Conservation (phyloP, 2,888 invertebrate genomes). For the Amblyjoppa fuscipennis region DNA sequence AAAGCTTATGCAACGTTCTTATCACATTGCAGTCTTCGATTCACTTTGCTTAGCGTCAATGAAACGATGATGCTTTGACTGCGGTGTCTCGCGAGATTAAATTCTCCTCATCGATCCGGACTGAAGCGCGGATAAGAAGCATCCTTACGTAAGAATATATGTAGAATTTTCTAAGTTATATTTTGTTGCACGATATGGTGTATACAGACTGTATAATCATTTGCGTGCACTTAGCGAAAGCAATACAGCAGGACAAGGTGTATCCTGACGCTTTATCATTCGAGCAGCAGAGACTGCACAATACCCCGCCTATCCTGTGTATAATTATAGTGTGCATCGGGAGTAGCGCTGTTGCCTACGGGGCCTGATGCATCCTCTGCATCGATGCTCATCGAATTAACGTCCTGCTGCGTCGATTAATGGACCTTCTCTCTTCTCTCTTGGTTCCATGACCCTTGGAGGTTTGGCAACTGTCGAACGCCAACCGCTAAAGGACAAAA, state of each 20-base stretch:
- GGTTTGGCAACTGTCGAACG: constrained; percentile 49
- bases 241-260: neutral
- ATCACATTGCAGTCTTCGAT: constrained; percentile 29
- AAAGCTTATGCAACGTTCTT: neutral
- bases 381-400: constrained; percentile 68
- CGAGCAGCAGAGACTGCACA: neutral
- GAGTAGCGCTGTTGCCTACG: constrained; percentile 46
- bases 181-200: neutral
- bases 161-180: neutral
- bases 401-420: constrained; percentile 61
- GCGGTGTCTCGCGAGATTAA: constrained; percentile 41
- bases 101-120: constrained; percentile 31
- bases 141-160: constrained; percentile 45
- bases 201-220: constrained; percentile 14
- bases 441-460: constrained; percentile 40
- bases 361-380: constrained; percentile 44
- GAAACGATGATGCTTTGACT: constrained; percentile 33
- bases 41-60: constrained; percentile 37
- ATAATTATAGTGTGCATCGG: constrained; percentile 51
- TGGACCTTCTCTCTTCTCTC: constrained; percentile 49
- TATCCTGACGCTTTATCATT: constrained; percentile 40
- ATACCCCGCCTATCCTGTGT: constrained; percentile 1
- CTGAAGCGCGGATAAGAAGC: constrained; percentile 42
- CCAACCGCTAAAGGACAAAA: constrained; percentile 22
- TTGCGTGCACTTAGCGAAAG: constrained; percentile 35